A percentile compares a stretch with the other conserved stretches of the same genome.
Evolutionary conservation across 1,140 invertebrate genomes (phyloP).

Genomic region (Bombus waltoni): DNA sequence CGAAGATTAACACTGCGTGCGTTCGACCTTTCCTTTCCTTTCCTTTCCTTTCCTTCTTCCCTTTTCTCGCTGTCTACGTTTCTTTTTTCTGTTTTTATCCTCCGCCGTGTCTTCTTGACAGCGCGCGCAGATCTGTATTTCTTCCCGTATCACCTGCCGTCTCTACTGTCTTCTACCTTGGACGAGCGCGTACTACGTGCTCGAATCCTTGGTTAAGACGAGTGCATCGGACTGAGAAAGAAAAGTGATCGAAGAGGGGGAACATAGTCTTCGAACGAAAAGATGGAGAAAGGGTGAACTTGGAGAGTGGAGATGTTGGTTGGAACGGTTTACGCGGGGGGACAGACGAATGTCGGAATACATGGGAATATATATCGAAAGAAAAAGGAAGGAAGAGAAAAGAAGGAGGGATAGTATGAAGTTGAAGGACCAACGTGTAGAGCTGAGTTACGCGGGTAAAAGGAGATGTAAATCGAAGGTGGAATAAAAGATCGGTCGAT

Average conservation of each 20-base stretch:
- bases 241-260: conserved; percentile 32
- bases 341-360: conserved; percentile 27
- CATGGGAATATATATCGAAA: conserved; percentile 14
- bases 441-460: neutral
- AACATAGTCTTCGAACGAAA: conserved; percentile 52
- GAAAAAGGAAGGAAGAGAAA: neutral
- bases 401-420: conserved; percentile 25
- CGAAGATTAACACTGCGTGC: neutral
- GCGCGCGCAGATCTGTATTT: conserved; percentile 55
- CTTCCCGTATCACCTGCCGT: conserved; percentile 55
- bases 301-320: conserved; percentile 51
- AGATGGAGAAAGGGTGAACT: conserved; percentile 59
- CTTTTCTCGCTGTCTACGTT: neutral
- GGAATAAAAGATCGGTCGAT: neutral
- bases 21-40: neutral
- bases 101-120: conserved; percentile 26
- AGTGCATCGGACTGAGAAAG: conserved; percentile 59
- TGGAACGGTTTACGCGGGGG: conserved; percentile 43
- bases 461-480: neutral
- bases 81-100: neutral
- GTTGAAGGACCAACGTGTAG: conserved; percentile 22
- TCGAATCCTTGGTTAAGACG: conserved; percentile 57
- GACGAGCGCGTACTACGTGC: conserved; percentile 61
- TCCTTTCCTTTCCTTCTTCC: neutral
- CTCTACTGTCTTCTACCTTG: conserved; percentile 61